These are phyloP conservation scores for Actenoides hombroni DNA, from an alignment of 2,113 vertebrate genomes.

Conservation along the genomic window DNA sequence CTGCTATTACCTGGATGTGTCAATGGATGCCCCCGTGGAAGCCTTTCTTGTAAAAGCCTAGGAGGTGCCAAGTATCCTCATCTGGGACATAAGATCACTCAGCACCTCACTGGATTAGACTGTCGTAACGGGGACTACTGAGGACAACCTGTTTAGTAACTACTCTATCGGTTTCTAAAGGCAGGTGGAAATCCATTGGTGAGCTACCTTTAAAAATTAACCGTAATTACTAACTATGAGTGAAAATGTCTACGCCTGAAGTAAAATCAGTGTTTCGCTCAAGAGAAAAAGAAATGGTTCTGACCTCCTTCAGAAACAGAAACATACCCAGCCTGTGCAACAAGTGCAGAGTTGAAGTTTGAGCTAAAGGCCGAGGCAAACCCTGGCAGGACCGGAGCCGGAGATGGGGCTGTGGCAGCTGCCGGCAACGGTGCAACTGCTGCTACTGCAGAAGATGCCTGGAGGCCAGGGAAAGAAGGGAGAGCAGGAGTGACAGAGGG, in stretches of 20 bases:
- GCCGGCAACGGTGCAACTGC: constrained; percentile 86
- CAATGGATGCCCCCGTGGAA: neutral
- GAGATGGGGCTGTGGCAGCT: constrained; percentile 81
- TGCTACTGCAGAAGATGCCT: constrained; percentile 85
- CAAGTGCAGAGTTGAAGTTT: constrained; percentile 91
- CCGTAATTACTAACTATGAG: neutral
- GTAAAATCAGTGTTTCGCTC: neutral
- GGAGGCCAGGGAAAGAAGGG: constrained; percentile 90
- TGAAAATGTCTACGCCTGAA: neutral
- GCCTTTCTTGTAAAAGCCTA: neutral
- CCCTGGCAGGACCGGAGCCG: constrained; percentile 89
- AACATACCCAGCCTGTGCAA: constrained; percentile 85
- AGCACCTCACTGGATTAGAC: neutral
- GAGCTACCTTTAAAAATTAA: neutral
- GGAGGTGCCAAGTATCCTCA: neutral
- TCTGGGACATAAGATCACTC: neutral
- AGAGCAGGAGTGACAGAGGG: constrained; percentile 86
- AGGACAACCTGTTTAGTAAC: neutral
- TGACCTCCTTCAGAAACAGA: constrained; percentile 8
- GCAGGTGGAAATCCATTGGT: neutral
- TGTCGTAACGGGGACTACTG: fast-evolving
- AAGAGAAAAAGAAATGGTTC: constrained; percentile 14
- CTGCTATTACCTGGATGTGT: neutral
- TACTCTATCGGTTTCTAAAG: neutral
- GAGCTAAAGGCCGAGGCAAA: constrained; percentile 97